These are phyloP conservation scores for Notodonta dromedarius DNA, from an alignment of 2,888 invertebrate species.

Conservation along the genomic window DNA sequence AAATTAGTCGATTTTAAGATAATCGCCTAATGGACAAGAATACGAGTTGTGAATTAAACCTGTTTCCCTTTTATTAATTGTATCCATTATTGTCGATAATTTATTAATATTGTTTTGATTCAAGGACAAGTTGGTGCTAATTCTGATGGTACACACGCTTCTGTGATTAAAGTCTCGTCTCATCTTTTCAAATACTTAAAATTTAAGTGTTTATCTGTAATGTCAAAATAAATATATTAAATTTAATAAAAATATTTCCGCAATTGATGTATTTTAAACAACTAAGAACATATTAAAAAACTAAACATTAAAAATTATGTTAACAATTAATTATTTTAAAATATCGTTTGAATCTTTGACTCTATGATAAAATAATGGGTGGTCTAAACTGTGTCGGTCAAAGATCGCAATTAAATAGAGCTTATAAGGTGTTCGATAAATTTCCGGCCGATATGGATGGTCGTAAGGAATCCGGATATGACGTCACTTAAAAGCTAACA, in stretches of 20 bases:
- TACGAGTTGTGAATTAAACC: constrained; percentile 16
- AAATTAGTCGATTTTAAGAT: constrained; percentile 30
- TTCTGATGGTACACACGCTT: background rate
- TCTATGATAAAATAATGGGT: background rate
- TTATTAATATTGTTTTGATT: constrained; percentile 8
- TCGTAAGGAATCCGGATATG: constrained; percentile 1
- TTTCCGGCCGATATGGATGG: background rate
- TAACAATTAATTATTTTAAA: background rate
- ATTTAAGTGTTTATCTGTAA: too few species aligned
- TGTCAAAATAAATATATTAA: too few species aligned
- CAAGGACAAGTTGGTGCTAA: constrained; percentile 11
- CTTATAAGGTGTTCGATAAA: constrained; percentile 6
- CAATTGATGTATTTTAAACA: too few species aligned
- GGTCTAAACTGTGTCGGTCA: background rate
- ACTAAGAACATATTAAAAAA: background rate
- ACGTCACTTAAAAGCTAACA: background rate
- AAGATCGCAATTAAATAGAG: constrained; percentile 1
- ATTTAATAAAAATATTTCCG: too few species aligned
- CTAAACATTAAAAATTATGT: background rate
- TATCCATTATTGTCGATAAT: constrained; percentile 10
- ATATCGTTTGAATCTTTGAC: background rate
- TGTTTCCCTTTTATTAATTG: constrained; percentile 14
- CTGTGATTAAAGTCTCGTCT: too few species aligned
- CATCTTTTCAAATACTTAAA: too few species aligned
- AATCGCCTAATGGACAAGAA: constrained; percentile 22